Evolutionary conservation across 1,140 invertebrate genomes (phyloP).

Genomic region (Zaprionus taronus): DNA sequence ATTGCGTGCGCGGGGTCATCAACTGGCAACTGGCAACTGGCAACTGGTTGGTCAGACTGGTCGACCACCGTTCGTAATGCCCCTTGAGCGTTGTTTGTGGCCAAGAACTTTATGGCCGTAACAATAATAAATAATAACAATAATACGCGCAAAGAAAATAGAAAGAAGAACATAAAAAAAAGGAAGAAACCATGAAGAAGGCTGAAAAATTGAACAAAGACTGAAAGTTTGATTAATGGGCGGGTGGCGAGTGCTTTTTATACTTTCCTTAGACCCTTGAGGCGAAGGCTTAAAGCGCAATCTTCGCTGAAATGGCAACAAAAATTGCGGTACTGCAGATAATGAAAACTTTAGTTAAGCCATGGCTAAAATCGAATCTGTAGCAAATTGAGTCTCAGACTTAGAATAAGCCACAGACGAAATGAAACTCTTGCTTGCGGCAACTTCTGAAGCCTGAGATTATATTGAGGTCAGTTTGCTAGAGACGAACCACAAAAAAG

Average conservation of each 20-base stretch:
- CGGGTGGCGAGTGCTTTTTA: slow-evolving; percentile 46
- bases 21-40: slow-evolving; percentile 37
- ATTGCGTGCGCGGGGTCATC: slow-evolving; percentile 74
- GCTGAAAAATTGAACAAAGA: slow-evolving; percentile 68
- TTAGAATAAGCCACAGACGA: background rate
- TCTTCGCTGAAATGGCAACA: background rate
- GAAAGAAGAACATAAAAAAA: slow-evolving; percentile 35
- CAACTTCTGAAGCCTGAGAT: slow-evolving; percentile 14
- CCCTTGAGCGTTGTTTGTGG: slow-evolving; percentile 23
- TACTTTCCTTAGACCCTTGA: background rate
- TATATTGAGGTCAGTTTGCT: slow-evolving; percentile 27
- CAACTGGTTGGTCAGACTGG: slow-evolving; percentile 43
- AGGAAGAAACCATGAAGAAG: slow-evolving; percentile 21
- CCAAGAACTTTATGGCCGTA: slow-evolving; percentile 57
- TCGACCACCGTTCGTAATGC: slow-evolving; percentile 10
- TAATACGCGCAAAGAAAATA: slow-evolving; percentile 48
- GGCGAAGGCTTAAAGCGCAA: slow-evolving; percentile 17
- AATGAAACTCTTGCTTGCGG: slow-evolving; percentile 6
- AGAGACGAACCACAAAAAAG: background rate
- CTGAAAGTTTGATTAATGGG: slow-evolving; percentile 75
- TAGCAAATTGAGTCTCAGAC: slow-evolving; percentile 25
- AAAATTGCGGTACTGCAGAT: background rate
- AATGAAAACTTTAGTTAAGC: slow-evolving; percentile 24
- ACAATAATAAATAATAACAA: slow-evolving; percentile 75
- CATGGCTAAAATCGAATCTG: slow-evolving; percentile 15